Conservation (phyloP, 1,140 invertebrate species). For the Ericerus pela region DNA sequence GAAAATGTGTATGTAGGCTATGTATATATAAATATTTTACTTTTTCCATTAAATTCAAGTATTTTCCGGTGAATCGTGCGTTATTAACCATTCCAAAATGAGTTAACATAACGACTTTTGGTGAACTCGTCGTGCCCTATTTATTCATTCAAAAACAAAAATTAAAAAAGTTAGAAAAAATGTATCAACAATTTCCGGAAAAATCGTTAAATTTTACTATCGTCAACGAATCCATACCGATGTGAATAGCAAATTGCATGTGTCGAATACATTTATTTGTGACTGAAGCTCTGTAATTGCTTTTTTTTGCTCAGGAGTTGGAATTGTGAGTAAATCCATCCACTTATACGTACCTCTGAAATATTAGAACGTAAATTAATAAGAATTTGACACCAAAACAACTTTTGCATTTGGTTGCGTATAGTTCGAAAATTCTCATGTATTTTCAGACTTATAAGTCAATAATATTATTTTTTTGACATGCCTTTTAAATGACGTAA, state of each 20-base stretch:
- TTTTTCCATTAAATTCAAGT: constrained; percentile 19
- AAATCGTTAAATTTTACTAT: constrained; percentile 6
- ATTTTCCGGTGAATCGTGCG: constrained; percentile 33
- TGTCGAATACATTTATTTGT: constrained; percentile 45
- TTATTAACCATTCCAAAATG: constrained; percentile 82
- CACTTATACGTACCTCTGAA: background rate
- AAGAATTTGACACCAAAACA: too few relatives aligned
- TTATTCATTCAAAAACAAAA: constrained; percentile 14
- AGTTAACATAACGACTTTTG: constrained; percentile 72
- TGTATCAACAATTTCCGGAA: too few relatives aligned
- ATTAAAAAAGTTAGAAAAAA: background rate
- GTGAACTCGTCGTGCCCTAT: constrained; percentile 65
- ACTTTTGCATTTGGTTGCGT: too few relatives aligned
- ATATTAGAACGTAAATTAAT: background rate
- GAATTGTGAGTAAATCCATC: background rate
- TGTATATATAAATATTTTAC: constrained; percentile 15
- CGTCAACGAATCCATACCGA: constrained; percentile 46
- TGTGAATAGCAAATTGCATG: constrained; percentile 72
- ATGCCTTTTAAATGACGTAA: too few relatives aligned
- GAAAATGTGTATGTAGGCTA: too few relatives aligned
- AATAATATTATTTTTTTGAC: too few relatives aligned
- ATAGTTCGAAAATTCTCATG: too few relatives aligned
- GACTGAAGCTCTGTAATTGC: background rate
- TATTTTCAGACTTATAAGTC: too few relatives aligned
- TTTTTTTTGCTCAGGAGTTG: background rate